Evolutionary conservation across 1,140 invertebrate genomes (phyloP), one percentile per base, ranked within the genome.

Genomic region (Tetramorium parvispinum): DNA sequence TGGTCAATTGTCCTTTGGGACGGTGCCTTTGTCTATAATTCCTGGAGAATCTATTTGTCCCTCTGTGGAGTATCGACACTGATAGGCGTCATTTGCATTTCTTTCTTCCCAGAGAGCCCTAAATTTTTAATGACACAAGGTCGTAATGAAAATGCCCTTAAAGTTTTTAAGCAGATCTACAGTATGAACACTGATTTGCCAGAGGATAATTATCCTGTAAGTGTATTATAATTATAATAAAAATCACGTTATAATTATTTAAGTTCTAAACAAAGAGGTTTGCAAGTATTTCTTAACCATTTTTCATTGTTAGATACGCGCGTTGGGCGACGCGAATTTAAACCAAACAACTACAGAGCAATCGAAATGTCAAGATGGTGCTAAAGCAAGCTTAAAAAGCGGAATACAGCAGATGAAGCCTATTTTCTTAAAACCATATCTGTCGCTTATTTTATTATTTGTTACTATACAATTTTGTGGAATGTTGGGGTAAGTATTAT

Each of bases 71-170:
- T 98, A 46, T 97, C 97, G 5, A 96, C 96, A 32, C 89, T 98
- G 0, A 87, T 97, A 6, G 96, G 96, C 8, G 96, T 96, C 1
- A 65, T 96, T 11, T 93, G 96, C 0, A 96, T 98, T 66, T 95
- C 96, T 63, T 97, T 97, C 88, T 95, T 98, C 5, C 97, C 97
- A 0, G 98, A 98, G 93, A 98, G 97, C 91, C 98, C 98, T 6
- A 98, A 98, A 93, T 98, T 97, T 93, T 94, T 98, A 0, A 97
- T 98, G 96, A 96, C 97, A 0, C 95, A 96, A 89, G 97, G 97
- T 76, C 96, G 96, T 63, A 97, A 97, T 85, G 95, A 96, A 0
- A 97, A 97, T 88, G 97, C 97, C 0, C 90, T 97, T 66, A 77
- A 94, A 43, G 94, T 97, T 0, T 97, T 97, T 75, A 91, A 92